Percentiles rank a stretch among this genome's conserved stretches.
These are phyloP conservation scores for Chloroclysta siterata DNA, from an alignment of 2,888 invertebrate species.

Conservation along the genomic window DNA sequence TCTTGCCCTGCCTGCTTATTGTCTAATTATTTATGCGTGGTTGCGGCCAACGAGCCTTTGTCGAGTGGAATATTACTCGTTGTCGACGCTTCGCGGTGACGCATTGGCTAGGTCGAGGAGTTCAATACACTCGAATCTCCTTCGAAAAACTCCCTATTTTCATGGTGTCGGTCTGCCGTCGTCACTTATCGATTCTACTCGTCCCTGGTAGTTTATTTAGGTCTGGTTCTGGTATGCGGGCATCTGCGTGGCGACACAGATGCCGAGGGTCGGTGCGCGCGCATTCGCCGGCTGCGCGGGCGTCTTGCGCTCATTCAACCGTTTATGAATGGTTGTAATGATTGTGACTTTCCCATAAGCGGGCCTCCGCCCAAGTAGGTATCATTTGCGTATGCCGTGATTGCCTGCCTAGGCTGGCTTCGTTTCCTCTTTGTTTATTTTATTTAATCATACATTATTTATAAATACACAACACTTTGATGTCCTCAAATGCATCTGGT, in stretches of 20 bases:
- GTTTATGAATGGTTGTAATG: conserved; percentile 80
- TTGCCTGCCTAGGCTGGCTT: conserved; percentile 44
- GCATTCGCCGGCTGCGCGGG: conserved; percentile 58
- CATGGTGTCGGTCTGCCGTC: conserved; percentile 23
- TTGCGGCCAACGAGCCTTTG: conserved; percentile 71
- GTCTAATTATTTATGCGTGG: conserved; percentile 82
- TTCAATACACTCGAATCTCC: conserved; percentile 71
- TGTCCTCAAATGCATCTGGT: conserved; percentile 2
- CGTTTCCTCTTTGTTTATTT: conserved; percentile 50
- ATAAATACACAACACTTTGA: conserved; percentile 3
- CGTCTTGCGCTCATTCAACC: conserved; percentile 79
- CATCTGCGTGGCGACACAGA: conserved; percentile 61
- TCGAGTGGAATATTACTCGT: conserved; percentile 73
- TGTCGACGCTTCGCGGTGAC: conserved; percentile 66
- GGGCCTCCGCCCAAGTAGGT: conserved; percentile 65
- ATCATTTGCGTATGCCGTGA: conserved; percentile 56
- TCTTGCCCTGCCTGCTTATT: conserved; percentile 82
- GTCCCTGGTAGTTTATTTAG: conserved; percentile 38
- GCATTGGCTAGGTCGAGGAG: conserved; percentile 73
- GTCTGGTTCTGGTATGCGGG: conserved; percentile 39
- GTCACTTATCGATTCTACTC: conserved; percentile 32
- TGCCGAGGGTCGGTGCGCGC: conserved; percentile 64
- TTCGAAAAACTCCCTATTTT: conserved; percentile 30
- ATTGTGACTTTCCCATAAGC: conserved; percentile 79
- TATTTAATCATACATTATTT: conserved; percentile 39